These are phyloP conservation scores for Dryoscopus gambensis DNA, from an alignment of 2,113 vertebrate species.

Conservation along the genomic window DNA sequence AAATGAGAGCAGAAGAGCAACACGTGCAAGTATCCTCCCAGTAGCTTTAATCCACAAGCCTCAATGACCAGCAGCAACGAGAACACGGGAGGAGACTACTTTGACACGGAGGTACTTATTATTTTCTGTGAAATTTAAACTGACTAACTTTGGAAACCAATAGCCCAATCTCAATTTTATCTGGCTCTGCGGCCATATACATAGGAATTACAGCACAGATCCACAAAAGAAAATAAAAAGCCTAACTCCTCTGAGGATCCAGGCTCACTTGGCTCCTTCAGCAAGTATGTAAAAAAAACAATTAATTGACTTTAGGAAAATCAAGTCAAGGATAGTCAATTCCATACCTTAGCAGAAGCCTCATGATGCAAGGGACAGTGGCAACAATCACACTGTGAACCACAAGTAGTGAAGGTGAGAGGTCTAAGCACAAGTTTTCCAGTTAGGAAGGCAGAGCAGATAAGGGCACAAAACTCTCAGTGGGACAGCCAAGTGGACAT, in stretches of 20 bases:
- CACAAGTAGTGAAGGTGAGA: background rate
- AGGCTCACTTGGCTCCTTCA: background rate
- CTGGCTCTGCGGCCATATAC: fast-evolving
- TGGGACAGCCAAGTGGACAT: fast-evolving
- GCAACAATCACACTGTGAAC: background rate
- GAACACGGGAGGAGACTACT: background rate
- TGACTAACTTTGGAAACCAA: background rate
- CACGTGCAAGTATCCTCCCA: fast-evolving
- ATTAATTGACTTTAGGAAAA: background rate
- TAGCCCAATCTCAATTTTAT: background rate
- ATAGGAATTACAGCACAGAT: background rate
- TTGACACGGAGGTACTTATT: background rate
- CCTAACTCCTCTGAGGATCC: background rate
- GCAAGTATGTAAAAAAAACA: background rate
- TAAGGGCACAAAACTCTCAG: background rate
- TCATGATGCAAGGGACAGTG: background rate
- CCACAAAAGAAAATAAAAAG: background rate
- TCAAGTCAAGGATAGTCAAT: background rate
- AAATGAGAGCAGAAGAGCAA: background rate
- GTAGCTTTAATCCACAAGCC: background rate
- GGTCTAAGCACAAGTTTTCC: background rate
- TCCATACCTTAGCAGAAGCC: background rate
- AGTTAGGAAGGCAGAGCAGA: background rate
- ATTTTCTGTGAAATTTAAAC: background rate
- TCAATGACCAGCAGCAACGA: background rate